Evolutionary conservation across 2,888 invertebrate genomes (phyloP).

Genomic region (Diloba caeruleocephala): DNA sequence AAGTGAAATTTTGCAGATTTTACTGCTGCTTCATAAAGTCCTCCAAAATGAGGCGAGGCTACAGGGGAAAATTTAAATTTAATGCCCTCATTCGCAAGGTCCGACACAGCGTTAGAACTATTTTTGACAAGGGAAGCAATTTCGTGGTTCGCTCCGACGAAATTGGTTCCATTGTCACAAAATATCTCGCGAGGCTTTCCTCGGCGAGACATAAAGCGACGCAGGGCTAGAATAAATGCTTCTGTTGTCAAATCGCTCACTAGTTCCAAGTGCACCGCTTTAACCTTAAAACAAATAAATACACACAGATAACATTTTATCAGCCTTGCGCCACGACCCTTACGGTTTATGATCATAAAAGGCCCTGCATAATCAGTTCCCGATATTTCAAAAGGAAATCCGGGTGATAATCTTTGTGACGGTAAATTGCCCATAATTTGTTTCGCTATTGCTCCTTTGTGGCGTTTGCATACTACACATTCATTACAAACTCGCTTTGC

Average conservation of each 20-base stretch:
- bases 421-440: conserved; percentile 19
- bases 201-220: background rate
- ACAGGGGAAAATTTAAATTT: no score
- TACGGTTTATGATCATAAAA: background rate
- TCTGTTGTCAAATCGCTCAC: background rate
- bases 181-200: background rate
- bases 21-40: no score
- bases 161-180: background rate
- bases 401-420: background rate
- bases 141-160: no score
- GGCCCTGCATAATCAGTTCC: background rate
- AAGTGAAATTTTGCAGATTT: no score
- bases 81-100: no score
- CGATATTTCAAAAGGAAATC: conserved; percentile 5
- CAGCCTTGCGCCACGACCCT: background rate
- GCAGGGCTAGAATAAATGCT: background rate
- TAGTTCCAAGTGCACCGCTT: background rate
- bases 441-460: conserved; percentile 9
- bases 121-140: no score
- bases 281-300: background rate
- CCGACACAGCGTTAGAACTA: no score
- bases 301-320: background rate
- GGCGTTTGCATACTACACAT: conserved; percentile 5
- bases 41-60: no score
- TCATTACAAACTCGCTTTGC: background rate